Evolutionary conservation across 1,140 invertebrate species (phyloP).

Genomic region (Tyrophagus putrescentiae): DNA sequence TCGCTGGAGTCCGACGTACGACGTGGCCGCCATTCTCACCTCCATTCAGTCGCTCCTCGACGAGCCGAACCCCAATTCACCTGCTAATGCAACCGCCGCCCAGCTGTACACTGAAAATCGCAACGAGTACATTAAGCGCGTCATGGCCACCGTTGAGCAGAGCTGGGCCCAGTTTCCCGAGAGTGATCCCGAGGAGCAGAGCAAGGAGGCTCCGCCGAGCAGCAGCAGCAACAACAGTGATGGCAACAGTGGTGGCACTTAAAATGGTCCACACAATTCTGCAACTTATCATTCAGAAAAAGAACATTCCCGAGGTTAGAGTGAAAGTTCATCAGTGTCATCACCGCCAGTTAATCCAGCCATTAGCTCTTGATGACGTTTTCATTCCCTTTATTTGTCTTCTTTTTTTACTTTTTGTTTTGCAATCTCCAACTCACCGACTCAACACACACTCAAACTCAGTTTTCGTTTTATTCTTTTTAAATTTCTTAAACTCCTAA

Average conservation of each 20-base stretch:
- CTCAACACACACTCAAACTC: too few relatives aligned
- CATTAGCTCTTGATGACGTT: background rate
- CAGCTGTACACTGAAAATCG: constrained; percentile 89
- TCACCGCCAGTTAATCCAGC: background rate
- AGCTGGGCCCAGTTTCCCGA: constrained; percentile 66
- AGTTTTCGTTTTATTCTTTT: too few relatives aligned
- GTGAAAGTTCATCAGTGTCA: constrained; percentile 10
- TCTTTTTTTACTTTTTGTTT: too few relatives aligned
- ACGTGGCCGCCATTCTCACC: constrained; percentile 96
- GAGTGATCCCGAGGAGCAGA: constrained; percentile 14
- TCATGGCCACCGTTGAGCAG: constrained; percentile 89
- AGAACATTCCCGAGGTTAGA: too few relatives aligned
- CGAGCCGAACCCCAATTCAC: constrained; percentile 92
- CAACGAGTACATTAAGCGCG: constrained; percentile 87
- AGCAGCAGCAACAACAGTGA: background rate
- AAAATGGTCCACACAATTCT: too few relatives aligned
- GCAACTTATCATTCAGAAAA: too few relatives aligned
- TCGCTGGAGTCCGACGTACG: constrained; percentile 98
- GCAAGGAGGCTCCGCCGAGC: background rate
- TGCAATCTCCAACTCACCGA: too few relatives aligned
- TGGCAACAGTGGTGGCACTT: background rate
- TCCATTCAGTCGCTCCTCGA: constrained; percentile 76
- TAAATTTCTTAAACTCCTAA: too few relatives aligned
- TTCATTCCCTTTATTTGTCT: too few relatives aligned
- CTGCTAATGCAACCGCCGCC: constrained; percentile 86